phyloP scores from a whole-genome alignment of 2,797 vertebrate genomes.

The Lemur catta region DNA sequence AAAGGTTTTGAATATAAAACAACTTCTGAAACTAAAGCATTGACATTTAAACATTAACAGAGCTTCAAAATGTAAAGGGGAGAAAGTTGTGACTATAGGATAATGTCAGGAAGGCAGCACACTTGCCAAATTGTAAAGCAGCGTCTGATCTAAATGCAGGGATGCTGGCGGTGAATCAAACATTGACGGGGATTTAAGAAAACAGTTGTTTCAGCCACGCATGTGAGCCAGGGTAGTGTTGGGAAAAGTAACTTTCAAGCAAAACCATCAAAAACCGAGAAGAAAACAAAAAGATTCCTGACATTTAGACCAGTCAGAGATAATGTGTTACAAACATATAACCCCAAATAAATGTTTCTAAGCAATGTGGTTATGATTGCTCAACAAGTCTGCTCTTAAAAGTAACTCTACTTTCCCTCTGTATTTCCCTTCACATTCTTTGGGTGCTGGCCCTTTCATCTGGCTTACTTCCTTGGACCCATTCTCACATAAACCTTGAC shows the following conservation, averaged over 20 bases:
- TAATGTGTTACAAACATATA: not conserved
- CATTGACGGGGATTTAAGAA: not conserved
- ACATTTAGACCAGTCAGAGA: not conserved
- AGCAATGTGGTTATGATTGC: not conserved
- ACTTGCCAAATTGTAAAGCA: not conserved
- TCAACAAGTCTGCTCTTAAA: not conserved
- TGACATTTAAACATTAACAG: not conserved
- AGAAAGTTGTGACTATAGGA: not conserved
- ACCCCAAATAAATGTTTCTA: not conserved
- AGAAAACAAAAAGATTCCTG: not conserved
- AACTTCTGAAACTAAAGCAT: not conserved
- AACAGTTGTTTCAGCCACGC: not conserved
- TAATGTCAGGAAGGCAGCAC: not conserved
- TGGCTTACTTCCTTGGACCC: not conserved
- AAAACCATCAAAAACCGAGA: not conserved
- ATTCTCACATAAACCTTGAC: not conserved
- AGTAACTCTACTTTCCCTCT: not conserved
- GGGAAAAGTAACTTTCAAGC: not conserved
- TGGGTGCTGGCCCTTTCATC: not conserved
- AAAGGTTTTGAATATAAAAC: not conserved
- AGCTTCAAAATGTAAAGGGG: not conserved
- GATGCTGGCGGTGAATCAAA: not conserved
- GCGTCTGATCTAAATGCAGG: conserved; percentile 18
- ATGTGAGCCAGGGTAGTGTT: not conserved
- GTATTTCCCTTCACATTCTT: not conserved